phyloP scores from a whole-genome alignment of 2,888 invertebrate genomes.

The Nomada flava region DNA sequence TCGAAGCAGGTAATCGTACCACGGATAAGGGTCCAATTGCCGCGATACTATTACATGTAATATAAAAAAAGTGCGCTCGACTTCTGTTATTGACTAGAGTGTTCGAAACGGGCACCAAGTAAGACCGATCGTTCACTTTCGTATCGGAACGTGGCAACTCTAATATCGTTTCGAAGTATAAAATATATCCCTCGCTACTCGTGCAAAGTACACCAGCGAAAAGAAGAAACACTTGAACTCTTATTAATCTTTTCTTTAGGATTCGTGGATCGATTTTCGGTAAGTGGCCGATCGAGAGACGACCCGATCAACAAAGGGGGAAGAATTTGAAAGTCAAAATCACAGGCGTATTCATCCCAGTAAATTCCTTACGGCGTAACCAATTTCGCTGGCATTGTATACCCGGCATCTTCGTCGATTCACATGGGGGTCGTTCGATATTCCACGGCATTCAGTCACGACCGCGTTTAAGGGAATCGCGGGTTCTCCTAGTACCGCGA shows the following conservation, averaged over 20 bases:
- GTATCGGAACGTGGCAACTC: not conserved
- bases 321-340: too few species aligned
- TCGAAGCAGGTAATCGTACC: conserved; percentile 34
- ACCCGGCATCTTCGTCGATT: not conserved
- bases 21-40: not conserved
- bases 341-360: not conserved
- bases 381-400: not conserved
- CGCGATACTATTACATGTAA: not conserved
- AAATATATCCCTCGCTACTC: too few species aligned
- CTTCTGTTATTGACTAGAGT: not conserved
- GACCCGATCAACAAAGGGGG: too few species aligned
- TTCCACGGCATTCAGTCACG: conserved; percentile 24
- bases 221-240: too few species aligned
- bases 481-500: conserved; percentile 17
- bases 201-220: too few species aligned
- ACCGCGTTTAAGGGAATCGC: conserved; percentile 3
- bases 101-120: not conserved
- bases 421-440: conserved; percentile 7
- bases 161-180: not conserved
- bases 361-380: not conserved
- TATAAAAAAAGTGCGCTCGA: not conserved
- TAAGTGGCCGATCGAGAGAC: too few species aligned
- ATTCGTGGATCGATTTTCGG: too few species aligned
- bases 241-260: too few species aligned
- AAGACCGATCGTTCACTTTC: not conserved